Percentiles rank a stretch among this genome's conserved stretches.
Evolutionary conservation across 1,140 invertebrate genomes (phyloP).

Genomic region (Muscidifurax raptorellus): DNA sequence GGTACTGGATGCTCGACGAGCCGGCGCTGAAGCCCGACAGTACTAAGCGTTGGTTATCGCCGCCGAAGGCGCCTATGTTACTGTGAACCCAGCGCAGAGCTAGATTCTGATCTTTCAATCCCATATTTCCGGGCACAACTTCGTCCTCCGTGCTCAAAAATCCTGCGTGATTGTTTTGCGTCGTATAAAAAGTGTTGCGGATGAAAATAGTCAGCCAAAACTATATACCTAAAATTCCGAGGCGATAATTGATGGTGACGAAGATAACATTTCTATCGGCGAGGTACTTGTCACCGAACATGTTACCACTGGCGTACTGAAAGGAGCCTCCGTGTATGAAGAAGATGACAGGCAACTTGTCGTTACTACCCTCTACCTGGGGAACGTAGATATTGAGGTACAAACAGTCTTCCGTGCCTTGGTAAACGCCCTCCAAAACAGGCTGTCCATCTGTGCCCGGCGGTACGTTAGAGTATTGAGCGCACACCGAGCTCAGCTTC

Average conservation of each 20-base stretch:
- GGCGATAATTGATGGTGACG: constrained; percentile 79
- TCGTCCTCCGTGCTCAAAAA: constrained; percentile 60
- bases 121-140: constrained; percentile 32
- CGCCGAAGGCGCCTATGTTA: constrained; percentile 36
- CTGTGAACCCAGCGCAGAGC: constrained; percentile 38
- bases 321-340: constrained; percentile 83
- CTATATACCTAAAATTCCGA: constrained; percentile 76
- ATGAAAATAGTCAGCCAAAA: background rate
- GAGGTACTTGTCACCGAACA: constrained; percentile 71
- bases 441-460: background rate
- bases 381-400: constrained; percentile 86
- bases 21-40: constrained; percentile 43
- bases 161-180: constrained; percentile 57
- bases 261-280: constrained; percentile 76
- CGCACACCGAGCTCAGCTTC: background rate
- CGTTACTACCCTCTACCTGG: constrained; percentile 70
- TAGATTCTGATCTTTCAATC: constrained; percentile 41
- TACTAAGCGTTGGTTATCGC: constrained; percentile 18
- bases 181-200: background rate
- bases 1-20: constrained; percentile 28
- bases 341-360: constrained; percentile 79
- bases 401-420: constrained; percentile 83
- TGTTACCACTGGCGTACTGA: constrained; percentile 66
- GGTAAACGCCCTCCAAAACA: background rate
- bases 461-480: constrained; percentile 12